Percentiles rank a stretch among this genome's conserved stretches.
phyloP scores from a whole-genome alignment of 92 coral and sea anemone species.

The Parazoanthus swiftii region DNA sequence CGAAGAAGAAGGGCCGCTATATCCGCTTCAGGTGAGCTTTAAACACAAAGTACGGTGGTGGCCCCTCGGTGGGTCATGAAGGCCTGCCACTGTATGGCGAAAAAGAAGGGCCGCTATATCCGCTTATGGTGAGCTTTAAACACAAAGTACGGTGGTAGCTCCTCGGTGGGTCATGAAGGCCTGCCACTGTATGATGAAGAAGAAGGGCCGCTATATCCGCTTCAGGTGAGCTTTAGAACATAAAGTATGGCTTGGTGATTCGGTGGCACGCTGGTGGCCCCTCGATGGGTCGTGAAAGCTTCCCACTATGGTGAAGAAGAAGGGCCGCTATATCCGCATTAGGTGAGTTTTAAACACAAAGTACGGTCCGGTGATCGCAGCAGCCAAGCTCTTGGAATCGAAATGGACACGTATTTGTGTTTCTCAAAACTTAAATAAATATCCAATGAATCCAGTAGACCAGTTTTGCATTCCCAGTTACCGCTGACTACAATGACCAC shows the following conservation, averaged over 20 bases:
- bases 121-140: neutral
- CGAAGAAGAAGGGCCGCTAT: neutral
- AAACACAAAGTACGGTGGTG: too few relatives aligned
- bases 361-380: neutral
- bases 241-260: too few relatives aligned
- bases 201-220: neutral
- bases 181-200: neutral
- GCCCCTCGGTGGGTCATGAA: too few relatives aligned
- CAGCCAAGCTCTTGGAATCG: too few relatives aligned
- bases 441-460: too few relatives aligned
- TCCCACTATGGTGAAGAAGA: neutral
- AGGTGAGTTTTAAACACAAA: neutral
- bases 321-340: too few relatives aligned
- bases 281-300: neutral
- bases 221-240: neutral
- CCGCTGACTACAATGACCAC: too few relatives aligned
- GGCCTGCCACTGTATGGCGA: neutral
- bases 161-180: slow-evolving; percentile 1
- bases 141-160: neutral
- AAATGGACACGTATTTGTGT: too few relatives aligned
- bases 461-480: too few relatives aligned
- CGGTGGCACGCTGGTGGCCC: slow-evolving; percentile 10
- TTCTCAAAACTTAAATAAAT: too few relatives aligned
- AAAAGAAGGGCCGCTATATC: neutral
- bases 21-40: neutral